A percentile compares a stretch with the other conserved stretches of the same genome.
These are phyloP conservation scores for Cantharis rufa DNA, from an alignment of 2,888 invertebrate genomes.

Conservation along the genomic window DNA sequence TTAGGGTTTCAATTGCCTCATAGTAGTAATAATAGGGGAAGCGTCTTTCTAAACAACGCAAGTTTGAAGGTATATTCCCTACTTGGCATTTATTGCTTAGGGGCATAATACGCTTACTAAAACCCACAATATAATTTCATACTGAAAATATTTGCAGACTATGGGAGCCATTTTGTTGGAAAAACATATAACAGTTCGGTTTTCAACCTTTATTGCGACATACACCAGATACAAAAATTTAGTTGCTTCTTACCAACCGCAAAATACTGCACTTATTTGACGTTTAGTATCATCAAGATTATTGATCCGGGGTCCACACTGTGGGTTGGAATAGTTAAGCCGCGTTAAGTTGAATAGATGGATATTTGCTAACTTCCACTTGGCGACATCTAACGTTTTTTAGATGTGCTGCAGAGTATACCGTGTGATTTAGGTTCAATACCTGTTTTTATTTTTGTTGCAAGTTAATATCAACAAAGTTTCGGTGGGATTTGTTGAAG, in stretches of 20 bases:
- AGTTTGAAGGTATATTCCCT: neutral
- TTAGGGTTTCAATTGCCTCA: neutral
- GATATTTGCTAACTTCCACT: neutral
- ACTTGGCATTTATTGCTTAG: neutral
- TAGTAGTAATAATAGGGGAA: neutral
- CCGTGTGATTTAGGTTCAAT: neutral
- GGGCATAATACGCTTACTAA: neutral
- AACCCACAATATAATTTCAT: neutral
- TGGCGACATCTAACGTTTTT: neutral
- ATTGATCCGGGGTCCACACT: neutral
- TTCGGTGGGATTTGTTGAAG: neutral
- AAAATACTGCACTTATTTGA: neutral
- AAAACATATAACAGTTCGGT: neutral
- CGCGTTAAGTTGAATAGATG: neutral
- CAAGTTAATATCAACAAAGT: neutral
- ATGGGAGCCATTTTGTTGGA: neutral
- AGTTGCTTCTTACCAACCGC: neutral
- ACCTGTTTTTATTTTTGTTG: neutral
- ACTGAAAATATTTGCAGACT: neutral
- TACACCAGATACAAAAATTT: neutral
- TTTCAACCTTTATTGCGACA: neutral
- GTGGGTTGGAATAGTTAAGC: neutral
- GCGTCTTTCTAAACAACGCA: neutral
- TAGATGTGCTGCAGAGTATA: neutral
- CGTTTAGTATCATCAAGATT: neutral